Percentiles rank a stretch among this genome's conserved stretches.
Evolutionary conservation across 2,797 vertebrate species (phyloP).

Genomic region (Mormyrus proboscirostris): DNA sequence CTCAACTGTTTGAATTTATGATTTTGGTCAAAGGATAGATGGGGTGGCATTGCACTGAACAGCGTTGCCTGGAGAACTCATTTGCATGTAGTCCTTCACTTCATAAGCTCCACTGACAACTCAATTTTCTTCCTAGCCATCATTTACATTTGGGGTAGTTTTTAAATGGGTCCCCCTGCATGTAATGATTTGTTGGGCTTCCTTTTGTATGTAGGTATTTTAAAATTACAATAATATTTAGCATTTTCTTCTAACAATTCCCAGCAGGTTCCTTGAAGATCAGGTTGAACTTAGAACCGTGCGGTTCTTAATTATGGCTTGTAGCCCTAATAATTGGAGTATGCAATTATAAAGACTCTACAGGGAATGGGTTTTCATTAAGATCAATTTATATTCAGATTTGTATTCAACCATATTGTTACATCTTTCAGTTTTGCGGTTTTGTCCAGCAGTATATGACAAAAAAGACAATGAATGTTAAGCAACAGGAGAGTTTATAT

Average conservation of each 20-base stretch:
- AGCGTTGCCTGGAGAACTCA: not conserved
- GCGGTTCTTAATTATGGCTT: not conserved
- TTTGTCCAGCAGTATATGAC: not conserved
- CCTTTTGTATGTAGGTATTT: not conserved
- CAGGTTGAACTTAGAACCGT: not conserved
- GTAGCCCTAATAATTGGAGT: not conserved
- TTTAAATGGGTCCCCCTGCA: not conserved
- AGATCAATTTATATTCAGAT: constrained; percentile 1
- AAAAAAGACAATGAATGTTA: not conserved
- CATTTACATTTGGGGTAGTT: not conserved
- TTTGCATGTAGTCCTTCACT: not conserved
- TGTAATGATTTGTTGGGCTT: not conserved
- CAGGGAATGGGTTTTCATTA: not conserved
- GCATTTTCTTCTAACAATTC: not conserved
- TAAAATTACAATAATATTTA: not conserved
- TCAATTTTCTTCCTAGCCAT: not conserved
- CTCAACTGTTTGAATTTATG: not conserved
- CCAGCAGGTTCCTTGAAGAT: not conserved
- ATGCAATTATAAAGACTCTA: not conserved
- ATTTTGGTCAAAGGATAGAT: not conserved
- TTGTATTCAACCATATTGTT: not conserved
- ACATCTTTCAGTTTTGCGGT: not conserved
- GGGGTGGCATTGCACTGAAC: not conserved
- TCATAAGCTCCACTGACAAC: not conserved
- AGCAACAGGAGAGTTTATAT: not conserved